Percentiles rank a stretch among this genome's conserved stretches.
phyloP scores from a whole-genome alignment of 2,888 invertebrate species.

The Tridacna crocea region DNA sequence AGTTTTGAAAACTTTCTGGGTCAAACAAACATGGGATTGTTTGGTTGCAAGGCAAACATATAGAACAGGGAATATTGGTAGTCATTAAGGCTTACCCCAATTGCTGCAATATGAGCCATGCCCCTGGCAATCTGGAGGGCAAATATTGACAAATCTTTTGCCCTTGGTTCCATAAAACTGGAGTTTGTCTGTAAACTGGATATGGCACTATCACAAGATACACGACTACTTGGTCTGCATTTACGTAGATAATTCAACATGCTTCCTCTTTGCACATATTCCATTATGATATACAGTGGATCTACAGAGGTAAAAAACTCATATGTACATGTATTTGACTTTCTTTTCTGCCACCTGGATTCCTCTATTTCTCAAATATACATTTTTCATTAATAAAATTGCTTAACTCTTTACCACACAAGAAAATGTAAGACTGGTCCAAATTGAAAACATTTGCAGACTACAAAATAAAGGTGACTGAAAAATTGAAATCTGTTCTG shows the following conservation, averaged over 20 bases:
- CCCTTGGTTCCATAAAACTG: constrained; percentile 59
- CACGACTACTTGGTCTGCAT: constrained; percentile 86
- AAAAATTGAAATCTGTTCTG: too few species aligned
- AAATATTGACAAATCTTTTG: constrained; percentile 87
- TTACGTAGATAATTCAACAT: constrained; percentile 94
- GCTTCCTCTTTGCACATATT: constrained; percentile 94
- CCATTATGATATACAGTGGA: constrained; percentile 96
- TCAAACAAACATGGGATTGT: neutral
- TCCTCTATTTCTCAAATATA: too few species aligned
- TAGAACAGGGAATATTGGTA: neutral
- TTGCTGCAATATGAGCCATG: constrained; percentile 93
- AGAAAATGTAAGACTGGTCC: too few species aligned
- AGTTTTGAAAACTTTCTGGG: neutral
- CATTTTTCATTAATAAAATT: too few species aligned
- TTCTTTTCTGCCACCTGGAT: too few species aligned
- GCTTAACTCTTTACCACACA: too few species aligned
- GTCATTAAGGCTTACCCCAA: constrained; percentile 88
- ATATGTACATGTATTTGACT: too few species aligned
- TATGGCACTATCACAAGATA: constrained; percentile 33
- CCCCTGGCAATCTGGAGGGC: constrained; percentile 95
- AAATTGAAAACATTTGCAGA: too few species aligned
- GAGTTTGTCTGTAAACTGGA: constrained; percentile 21
- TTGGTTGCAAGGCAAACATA: neutral
- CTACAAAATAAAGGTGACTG: too few species aligned
- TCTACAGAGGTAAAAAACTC: constrained; percentile 86